Evolutionary conservation across 2,113 vertebrate genomes (phyloP).

Genomic region (Tragulus kanchil): DNA sequence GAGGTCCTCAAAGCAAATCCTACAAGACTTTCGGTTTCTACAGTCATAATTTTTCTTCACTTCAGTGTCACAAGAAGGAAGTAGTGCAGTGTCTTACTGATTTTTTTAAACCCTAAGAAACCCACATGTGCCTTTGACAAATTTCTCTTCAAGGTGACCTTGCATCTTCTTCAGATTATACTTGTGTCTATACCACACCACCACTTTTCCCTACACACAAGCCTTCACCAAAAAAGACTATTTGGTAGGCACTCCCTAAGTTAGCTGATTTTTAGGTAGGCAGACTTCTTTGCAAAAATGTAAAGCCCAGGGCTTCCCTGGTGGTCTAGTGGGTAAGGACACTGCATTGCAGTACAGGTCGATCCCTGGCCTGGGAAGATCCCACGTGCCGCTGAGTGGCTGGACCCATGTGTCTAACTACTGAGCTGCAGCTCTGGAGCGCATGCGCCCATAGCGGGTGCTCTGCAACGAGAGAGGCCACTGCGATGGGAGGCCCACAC

Average conservation of each 20-base stretch:
- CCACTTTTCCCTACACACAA: background rate
- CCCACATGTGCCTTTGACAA: constrained; percentile 5
- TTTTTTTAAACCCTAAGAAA: constrained; percentile 45
- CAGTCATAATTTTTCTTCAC: constrained; percentile 22
- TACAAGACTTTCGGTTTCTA: constrained; percentile 63
- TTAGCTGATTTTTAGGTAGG: constrained; percentile 29
- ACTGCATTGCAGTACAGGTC: too few relatives aligned
- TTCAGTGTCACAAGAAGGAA: background rate
- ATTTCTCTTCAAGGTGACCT: constrained; percentile 59
- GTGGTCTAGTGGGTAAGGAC: too few relatives aligned
- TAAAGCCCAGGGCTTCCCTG: background rate
- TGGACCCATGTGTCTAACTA: too few relatives aligned
- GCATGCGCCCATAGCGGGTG: too few relatives aligned
- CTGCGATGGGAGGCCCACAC: too few relatives aligned
- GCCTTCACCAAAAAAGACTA: constrained; percentile 31
- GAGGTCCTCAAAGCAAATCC: background rate
- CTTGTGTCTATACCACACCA: background rate
- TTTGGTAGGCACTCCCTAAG: constrained; percentile 16
- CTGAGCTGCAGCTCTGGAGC: too few relatives aligned
- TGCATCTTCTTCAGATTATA: constrained; percentile 55
- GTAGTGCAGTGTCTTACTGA: background rate
- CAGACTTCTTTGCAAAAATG: background rate
- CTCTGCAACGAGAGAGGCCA: too few relatives aligned
- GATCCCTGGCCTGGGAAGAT: too few relatives aligned
- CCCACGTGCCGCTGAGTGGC: too few relatives aligned